Evolutionary conservation across 2,797 vertebrate species (phyloP).

Genomic region (Prionace glauca): DNA sequence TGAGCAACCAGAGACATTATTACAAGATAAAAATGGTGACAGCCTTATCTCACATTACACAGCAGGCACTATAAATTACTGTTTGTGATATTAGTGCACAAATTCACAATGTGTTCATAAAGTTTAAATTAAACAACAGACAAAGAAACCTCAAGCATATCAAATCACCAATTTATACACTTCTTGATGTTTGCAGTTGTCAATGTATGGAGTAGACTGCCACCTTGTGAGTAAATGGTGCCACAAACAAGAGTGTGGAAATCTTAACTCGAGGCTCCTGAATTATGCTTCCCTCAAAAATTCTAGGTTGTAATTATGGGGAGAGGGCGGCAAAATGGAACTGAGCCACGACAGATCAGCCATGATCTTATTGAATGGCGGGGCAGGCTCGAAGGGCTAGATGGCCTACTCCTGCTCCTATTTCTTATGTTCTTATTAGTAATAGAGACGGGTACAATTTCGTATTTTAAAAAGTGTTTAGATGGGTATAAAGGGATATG

Average conservation of each 20-base stretch:
- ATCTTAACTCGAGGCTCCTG: background rate
- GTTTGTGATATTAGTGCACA: background rate
- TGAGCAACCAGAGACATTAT: background rate
- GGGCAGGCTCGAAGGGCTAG: no score
- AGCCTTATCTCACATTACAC: background rate
- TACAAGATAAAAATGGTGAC: background rate
- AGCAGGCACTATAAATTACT: background rate
- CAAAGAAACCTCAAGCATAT: background rate
- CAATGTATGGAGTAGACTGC: background rate
- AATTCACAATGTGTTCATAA: background rate
- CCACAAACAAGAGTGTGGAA: background rate
- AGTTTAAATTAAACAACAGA: background rate
- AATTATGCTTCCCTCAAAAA: background rate
- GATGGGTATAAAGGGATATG: no score
- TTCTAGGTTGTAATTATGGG: background rate
- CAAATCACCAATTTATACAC: background rate
- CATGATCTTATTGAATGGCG: no score
- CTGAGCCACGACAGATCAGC: no score
- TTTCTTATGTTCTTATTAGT: no score
- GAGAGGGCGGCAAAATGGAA: no score
- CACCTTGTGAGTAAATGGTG: slow-evolving; percentile 2
- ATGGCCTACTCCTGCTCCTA: no score
- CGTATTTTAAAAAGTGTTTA: no score
- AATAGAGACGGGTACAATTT: no score
- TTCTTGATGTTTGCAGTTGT: background rate